Evolutionary conservation across 64 coral and sea anemone genomes (phyloP).

Genomic region (Catalaphyllia jardinei): DNA sequence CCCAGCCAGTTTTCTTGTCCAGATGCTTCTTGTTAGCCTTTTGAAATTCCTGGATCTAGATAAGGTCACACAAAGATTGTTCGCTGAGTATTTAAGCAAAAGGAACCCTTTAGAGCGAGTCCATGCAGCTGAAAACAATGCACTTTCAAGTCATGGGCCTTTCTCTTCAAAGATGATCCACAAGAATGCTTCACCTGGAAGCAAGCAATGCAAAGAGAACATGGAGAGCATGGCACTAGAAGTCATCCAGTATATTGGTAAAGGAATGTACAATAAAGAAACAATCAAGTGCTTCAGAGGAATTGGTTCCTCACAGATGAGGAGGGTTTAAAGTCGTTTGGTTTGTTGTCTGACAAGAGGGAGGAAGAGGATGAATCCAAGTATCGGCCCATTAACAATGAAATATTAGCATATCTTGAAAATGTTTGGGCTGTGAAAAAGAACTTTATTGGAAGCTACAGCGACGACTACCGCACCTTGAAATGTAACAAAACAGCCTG

Average conservation of each 20-base stretch:
- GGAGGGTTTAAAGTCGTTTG: conserved; percentile 16
- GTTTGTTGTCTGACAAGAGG: conserved; percentile 6
- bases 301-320: conserved; percentile 36
- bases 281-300: conserved; percentile 27
- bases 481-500: not conserved
- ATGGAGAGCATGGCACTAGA: conserved; percentile 21
- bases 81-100: too few relatives aligned
- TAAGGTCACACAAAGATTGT: too few relatives aligned
- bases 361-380: conserved; percentile 1
- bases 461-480: conserved; percentile 35
- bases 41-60: too few relatives aligned
- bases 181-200: conserved; percentile 1
- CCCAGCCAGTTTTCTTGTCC: too few relatives aligned
- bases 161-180: conserved; percentile 36
- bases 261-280: conserved; percentile 13
- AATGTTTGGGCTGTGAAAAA: conserved; percentile 12
- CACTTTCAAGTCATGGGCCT: not conserved
- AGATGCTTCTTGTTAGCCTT: too few relatives aligned
- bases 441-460: conserved; percentile 18
- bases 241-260: not conserved
- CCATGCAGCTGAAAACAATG: too few relatives aligned
- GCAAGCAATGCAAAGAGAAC: conserved; percentile 49
- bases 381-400: not conserved
- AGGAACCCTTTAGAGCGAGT: too few relatives aligned
- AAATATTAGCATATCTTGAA: not conserved